Evolutionary conservation across 1,140 invertebrate species (phyloP).

Genomic region (Drosophila micromelanica): DNA sequence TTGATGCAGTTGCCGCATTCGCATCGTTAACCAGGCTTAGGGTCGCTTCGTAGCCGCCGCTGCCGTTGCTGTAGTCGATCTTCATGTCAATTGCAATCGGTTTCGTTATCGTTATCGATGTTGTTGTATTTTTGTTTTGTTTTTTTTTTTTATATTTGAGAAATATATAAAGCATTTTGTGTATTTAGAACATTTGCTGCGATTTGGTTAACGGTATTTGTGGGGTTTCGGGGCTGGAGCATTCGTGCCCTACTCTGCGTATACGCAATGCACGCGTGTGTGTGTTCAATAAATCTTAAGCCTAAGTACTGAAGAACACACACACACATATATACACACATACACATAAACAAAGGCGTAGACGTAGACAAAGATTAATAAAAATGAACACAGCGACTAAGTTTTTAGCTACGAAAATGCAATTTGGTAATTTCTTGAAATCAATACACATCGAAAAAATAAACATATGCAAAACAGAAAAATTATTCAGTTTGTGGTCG

Average conservation of each 20-base stretch:
- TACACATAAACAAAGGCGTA: slow-evolving; percentile 1
- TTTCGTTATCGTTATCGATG: slow-evolving; percentile 21
- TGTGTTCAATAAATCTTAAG: slow-evolving; percentile 27
- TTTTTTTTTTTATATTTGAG: neutral
- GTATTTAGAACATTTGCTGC: slow-evolving; percentile 16
- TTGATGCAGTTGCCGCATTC: slow-evolving; percentile 23
- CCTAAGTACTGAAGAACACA: slow-evolving; percentile 24
- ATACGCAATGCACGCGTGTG: slow-evolving; percentile 23
- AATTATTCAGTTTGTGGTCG: slow-evolving; percentile 13
- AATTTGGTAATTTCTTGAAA: slow-evolving; percentile 32
- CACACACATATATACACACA: slow-evolving; percentile 8
- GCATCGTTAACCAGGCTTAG: slow-evolving; percentile 36
- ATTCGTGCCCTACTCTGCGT: slow-evolving; percentile 14
- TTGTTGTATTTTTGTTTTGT: slow-evolving; percentile 11
- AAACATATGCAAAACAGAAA: slow-evolving; percentile 28
- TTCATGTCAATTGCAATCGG: slow-evolving; percentile 34
- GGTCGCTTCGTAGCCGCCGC: slow-evolving; percentile 34
- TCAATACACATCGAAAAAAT: slow-evolving; percentile 21
- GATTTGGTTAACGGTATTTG: slow-evolving; percentile 2
- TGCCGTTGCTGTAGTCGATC: slow-evolving; percentile 69
- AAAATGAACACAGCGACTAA: slow-evolving; percentile 43
- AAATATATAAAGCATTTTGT: slow-evolving; percentile 33
- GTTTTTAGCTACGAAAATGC: slow-evolving; percentile 28
- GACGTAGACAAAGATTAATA: slow-evolving; percentile 8
- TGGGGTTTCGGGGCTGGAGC: neutral